phyloP scores from a whole-genome alignment of 1,140 invertebrate genomes.

The Magallana gigas region DNA sequence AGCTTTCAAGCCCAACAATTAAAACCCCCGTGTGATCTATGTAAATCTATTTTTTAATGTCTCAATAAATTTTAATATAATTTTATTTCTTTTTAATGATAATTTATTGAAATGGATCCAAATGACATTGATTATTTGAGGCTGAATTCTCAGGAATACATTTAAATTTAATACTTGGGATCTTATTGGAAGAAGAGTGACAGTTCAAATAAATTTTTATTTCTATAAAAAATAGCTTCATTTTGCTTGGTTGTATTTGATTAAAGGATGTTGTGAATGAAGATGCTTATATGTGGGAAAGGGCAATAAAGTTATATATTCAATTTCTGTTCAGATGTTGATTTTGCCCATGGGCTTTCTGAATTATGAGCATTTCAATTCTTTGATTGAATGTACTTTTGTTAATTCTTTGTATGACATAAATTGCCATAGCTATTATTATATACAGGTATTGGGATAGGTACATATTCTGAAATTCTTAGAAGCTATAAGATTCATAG shows the following conservation, averaged over 20 bases:
- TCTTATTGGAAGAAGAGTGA: neutral
- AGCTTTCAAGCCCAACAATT: conserved; percentile 1
- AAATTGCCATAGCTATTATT: no score
- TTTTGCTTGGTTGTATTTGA: neutral
- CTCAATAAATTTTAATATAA: conserved; percentile 25
- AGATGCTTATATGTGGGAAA: no score
- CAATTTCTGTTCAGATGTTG: no score
- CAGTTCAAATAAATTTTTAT: conserved; percentile 1
- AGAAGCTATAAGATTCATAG: no score
- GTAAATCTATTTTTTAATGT: conserved; percentile 35
- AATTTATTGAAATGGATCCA: conserved; percentile 1
- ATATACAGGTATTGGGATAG: no score
- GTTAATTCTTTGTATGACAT: no score
- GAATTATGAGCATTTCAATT: no score
- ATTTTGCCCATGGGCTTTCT: no score
- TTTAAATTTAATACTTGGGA: conserved; percentile 15
- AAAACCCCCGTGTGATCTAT: neutral
- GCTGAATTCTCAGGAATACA: neutral
- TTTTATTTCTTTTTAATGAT: conserved; percentile 39
- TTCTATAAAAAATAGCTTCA: neutral
- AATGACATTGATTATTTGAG: conserved; percentile 4
- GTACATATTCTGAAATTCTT: no score
- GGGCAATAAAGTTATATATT: no score
- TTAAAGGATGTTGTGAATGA: neutral
- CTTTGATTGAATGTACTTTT: no score